Percentiles rank a stretch among this genome's conserved stretches.
phyloP scores from a whole-genome alignment of 2,113 vertebrate species.

The Megaceryle maxima region DNA sequence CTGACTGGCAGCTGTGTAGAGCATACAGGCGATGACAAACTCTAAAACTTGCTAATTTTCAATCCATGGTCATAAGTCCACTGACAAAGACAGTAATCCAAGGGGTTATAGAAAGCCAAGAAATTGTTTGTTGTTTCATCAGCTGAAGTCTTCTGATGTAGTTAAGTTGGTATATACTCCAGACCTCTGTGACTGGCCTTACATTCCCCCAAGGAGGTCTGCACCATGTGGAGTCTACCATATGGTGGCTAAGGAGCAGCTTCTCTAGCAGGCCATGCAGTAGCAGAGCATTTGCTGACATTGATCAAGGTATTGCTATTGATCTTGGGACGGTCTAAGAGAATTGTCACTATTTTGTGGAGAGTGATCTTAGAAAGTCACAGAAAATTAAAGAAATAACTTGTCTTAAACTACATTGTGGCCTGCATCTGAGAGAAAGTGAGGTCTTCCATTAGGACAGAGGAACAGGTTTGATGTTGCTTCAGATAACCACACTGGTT shows the following conservation, averaged over 20 bases:
- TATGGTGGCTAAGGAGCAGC: not conserved
- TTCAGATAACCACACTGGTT: not conserved
- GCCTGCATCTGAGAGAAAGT: not conserved
- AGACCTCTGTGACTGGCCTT: not conserved
- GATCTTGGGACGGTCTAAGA: not conserved
- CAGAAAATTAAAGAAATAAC: not conserved
- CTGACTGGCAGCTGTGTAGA: slow-evolving; percentile 56
- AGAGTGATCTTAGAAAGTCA: not conserved
- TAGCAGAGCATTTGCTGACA: not conserved
- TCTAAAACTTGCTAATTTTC: not conserved
- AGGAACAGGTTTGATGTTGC: not conserved
- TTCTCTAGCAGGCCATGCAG: not conserved
- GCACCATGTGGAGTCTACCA: not conserved
- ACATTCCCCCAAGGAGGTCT: not conserved
- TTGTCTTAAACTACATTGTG: not conserved
- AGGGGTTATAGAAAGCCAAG: not conserved
- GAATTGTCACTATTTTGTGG: slow-evolving; percentile 14
- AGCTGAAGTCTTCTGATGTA: not conserved
- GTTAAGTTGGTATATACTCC: not conserved
- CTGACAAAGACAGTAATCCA: not conserved
- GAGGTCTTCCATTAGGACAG: slow-evolving; percentile 7
- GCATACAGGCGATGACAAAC: not conserved
- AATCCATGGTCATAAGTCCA: not conserved
- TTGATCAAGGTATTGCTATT: not conserved
- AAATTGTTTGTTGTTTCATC: slow-evolving; percentile 16